A percentile compares a stretch with the other conserved stretches of the same genome.
These are phyloP conservation scores for Porites rus DNA, from an alignment of 92 coral and sea anemone genomes.

Conservation along the genomic window DNA sequence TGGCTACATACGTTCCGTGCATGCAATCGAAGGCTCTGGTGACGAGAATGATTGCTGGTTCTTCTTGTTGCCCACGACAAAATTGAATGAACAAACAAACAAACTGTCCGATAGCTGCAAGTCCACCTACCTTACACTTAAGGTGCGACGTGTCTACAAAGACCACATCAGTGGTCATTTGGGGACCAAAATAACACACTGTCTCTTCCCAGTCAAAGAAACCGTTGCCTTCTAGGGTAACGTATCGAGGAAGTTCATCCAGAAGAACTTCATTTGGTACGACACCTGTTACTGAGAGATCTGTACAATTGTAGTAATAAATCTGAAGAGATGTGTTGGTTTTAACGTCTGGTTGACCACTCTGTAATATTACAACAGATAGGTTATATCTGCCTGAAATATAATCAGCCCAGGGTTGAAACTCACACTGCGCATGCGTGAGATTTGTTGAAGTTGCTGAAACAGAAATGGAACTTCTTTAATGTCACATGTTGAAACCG, in stretches of 20 bases:
- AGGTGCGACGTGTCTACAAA: slow-evolving; percentile 9
- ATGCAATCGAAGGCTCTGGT: no score
- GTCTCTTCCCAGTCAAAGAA: slow-evolving; percentile 42
- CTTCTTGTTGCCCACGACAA: accelerated
- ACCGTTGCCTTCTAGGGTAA: slow-evolving; percentile 25
- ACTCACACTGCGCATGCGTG: slow-evolving; percentile 33
- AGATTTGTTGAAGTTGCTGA: slow-evolving; percentile 23
- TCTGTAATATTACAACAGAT: slow-evolving; percentile 1
- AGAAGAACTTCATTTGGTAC: slow-evolving; percentile 1
- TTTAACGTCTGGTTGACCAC: background rate
- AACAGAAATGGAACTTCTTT: background rate
- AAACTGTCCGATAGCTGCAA: no score
- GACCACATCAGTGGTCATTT: background rate
- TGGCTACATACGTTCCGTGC: no score
- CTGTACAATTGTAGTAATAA: slow-evolving; percentile 10
- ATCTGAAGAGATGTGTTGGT: slow-evolving; percentile 37
- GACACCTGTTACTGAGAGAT: slow-evolving; percentile 28
- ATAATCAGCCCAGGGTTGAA: slow-evolving; percentile 26
- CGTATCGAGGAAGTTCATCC: slow-evolving; percentile 6
- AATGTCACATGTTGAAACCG: no score
- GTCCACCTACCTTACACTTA: slow-evolving; percentile 19
- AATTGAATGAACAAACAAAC: no score
- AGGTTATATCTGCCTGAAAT: slow-evolving; percentile 42
- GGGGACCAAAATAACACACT: slow-evolving; percentile 22
- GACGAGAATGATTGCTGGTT: no score